Evolutionary conservation across 2,888 invertebrate genomes (phyloP).

Genomic region (Linyphia triangularis): DNA sequence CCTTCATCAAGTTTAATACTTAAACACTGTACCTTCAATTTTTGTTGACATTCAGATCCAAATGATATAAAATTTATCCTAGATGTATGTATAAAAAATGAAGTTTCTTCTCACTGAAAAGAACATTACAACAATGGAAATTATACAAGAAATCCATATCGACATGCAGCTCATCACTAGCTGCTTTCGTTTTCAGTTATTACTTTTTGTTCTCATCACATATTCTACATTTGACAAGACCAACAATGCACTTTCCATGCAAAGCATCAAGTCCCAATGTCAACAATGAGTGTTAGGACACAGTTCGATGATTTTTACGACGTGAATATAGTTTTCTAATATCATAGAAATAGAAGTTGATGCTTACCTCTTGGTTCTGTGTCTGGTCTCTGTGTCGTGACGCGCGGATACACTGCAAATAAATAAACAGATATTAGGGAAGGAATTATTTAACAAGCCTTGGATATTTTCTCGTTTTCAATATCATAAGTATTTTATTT

Average conservation of each 20-base stretch:
- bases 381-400: slow-evolving; percentile 49
- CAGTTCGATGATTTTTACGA: slow-evolving; percentile 50
- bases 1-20: too few species aligned
- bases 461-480: slow-evolving; percentile 23
- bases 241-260: slow-evolving; percentile 16
- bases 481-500: background rate
- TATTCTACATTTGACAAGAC: background rate
- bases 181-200: too few species aligned
- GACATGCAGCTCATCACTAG: background rate
- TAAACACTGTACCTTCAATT: too few species aligned
- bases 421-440: slow-evolving; percentile 20
- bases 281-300: slow-evolving; percentile 42
- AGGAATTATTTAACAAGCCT: slow-evolving; percentile 43
- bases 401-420: slow-evolving; percentile 59
- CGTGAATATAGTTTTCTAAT: slow-evolving; percentile 36
- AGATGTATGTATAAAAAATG: background rate
- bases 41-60: too few species aligned
- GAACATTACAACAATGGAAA: slow-evolving; percentile 34
- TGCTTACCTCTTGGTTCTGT: slow-evolving; percentile 57
- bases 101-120: slow-evolving; percentile 1
- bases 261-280: slow-evolving; percentile 16
- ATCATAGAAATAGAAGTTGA: slow-evolving; percentile 21
- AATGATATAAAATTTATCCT: too few species aligned
- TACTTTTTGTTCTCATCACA: slow-evolving; percentile 6
- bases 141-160: slow-evolving; percentile 30